phyloP scores from a whole-genome alignment of 2,797 vertebrate species.

The Threskiornis aethiopicus region DNA sequence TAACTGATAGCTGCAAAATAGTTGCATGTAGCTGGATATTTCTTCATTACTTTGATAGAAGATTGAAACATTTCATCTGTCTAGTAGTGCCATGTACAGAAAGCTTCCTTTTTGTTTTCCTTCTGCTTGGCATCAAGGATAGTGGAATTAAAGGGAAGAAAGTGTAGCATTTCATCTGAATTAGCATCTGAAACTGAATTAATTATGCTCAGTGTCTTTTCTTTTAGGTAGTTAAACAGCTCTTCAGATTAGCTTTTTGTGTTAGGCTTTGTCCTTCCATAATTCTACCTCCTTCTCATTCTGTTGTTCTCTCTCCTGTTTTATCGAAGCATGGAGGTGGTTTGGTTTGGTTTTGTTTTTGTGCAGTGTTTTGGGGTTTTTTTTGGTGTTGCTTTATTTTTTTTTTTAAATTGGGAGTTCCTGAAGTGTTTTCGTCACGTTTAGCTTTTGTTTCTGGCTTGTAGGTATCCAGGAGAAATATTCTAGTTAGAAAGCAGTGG shows the following conservation, averaged over 20 bases:
- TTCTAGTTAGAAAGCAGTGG: background rate
- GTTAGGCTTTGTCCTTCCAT: background rate
- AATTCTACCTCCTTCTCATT: background rate
- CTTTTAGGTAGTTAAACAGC: background rate
- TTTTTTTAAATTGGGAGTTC: background rate
- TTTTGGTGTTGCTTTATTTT: too few species aligned
- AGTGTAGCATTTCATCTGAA: background rate
- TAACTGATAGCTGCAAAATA: background rate
- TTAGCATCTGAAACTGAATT: background rate
- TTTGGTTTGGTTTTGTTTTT: background rate
- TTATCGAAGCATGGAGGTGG: background rate
- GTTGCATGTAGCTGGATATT: background rate
- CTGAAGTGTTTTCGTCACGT: background rate
- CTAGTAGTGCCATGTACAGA: background rate
- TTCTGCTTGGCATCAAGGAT: background rate
- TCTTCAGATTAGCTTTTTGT: background rate
- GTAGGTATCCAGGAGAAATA: background rate
- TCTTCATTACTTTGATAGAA: background rate
- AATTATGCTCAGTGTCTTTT: background rate
- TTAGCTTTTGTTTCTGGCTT: background rate
- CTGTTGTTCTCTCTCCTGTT: background rate
- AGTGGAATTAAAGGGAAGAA: background rate
- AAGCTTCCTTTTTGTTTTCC: background rate
- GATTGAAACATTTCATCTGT: background rate
- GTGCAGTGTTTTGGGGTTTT: too few species aligned